phyloP scores from a whole-genome alignment of 2,113 vertebrate species.

The Meles meles region DNA sequence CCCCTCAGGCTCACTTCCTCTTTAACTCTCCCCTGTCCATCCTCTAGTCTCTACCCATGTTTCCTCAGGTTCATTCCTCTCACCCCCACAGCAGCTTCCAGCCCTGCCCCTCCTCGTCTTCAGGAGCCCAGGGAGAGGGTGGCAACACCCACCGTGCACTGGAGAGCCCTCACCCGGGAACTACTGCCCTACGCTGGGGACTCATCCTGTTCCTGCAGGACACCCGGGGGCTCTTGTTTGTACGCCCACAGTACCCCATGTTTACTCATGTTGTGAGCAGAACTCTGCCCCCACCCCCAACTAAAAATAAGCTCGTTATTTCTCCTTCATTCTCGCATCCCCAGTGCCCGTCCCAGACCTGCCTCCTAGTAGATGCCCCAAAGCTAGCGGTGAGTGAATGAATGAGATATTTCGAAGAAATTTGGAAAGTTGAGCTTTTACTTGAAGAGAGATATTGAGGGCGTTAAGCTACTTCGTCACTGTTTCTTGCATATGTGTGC shows the following conservation, averaged over 20 bases:
- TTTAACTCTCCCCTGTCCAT: neutral
- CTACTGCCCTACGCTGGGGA: neutral
- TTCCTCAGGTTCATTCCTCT: neutral
- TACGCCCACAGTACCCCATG: neutral
- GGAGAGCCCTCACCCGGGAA: no score
- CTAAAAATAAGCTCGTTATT: neutral
- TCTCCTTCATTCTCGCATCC: neutral
- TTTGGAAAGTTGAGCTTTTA: neutral
- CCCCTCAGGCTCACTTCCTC: neutral
- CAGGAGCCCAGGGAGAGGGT: no score
- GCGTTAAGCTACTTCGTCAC: neutral
- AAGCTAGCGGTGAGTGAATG: neutral
- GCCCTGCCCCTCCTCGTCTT: neutral
- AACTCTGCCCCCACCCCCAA: neutral
- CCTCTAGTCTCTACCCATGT: neutral
- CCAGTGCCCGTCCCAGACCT: neutral
- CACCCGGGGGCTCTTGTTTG: neutral
- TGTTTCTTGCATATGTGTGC: neutral
- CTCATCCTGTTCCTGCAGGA: neutral
- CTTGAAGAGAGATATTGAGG: neutral
- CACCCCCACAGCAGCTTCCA: neutral
- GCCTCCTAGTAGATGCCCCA: neutral
- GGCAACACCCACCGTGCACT: no score
- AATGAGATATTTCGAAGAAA: constrained; percentile 1
- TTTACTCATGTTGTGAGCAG: neutral